A percentile compares a stretch with the other conserved stretches of the same genome.
These are phyloP conservation scores for Antigone vipio DNA, from an alignment of 2,113 vertebrate genomes.

Conservation along the genomic window DNA sequence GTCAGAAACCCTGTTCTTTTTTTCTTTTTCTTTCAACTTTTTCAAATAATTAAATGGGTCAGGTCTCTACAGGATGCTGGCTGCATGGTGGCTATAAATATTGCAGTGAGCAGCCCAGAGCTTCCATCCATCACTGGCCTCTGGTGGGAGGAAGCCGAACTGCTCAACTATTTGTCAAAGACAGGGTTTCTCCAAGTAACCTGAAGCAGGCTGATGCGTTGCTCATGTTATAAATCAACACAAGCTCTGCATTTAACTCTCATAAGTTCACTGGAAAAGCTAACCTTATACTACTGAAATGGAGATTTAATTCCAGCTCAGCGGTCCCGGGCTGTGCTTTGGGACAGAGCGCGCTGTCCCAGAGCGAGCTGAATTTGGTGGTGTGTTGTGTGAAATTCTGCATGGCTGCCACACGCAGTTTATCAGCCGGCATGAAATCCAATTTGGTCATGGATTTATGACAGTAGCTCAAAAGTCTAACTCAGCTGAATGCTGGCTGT, in stretches of 20 bases:
- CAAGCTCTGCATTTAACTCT: background rate
- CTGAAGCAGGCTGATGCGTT: background rate
- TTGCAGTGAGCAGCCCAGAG: background rate
- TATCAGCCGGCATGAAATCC: background rate
- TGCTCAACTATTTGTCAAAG: background rate
- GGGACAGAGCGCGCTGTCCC: background rate
- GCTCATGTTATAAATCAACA: background rate
- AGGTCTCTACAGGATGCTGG: constrained; percentile 10
- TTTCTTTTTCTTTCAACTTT: background rate
- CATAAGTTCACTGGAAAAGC: background rate
- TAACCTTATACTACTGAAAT: background rate
- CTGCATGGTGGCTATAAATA: constrained; percentile 14
- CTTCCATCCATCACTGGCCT: background rate
- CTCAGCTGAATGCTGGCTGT: background rate
- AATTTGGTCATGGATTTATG: background rate
- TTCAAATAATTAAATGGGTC: constrained; percentile 32
- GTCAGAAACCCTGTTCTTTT: background rate
- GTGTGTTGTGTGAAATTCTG: background rate
- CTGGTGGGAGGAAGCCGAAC: background rate
- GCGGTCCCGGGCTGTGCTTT: background rate
- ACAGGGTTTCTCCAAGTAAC: background rate
- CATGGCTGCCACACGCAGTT: background rate
- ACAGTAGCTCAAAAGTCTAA: background rate
- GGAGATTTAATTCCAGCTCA: background rate
- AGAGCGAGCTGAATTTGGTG: background rate